Conservation (phyloP, 1,140 invertebrate species). For the Piezodorus guildinii region DNA sequence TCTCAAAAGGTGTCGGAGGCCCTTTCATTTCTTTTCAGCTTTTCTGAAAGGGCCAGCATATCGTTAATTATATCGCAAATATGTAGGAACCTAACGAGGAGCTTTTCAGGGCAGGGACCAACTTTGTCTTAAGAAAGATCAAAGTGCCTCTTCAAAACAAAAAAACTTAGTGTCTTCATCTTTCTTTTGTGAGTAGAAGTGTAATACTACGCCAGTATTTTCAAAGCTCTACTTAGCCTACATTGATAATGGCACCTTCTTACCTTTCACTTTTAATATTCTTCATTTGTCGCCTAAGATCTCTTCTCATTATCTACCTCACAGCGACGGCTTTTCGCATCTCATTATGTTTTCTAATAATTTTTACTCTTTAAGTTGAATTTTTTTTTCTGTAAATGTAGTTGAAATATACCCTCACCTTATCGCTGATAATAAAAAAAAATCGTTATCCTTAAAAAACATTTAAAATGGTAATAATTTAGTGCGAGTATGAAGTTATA, state of each 20-base stretch:
- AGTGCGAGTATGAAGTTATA: too few species aligned
- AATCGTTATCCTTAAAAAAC: too few species aligned
- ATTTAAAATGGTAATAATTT: too few species aligned
- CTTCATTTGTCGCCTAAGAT: neutral
- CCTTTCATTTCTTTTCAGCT: constrained; percentile 11
- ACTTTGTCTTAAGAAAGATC: constrained; percentile 14
- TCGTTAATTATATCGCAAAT: constrained; percentile 15
- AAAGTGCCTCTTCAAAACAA: constrained; percentile 5
- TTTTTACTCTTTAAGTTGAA: too few species aligned
- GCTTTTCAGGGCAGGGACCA: neutral
- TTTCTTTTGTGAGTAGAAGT: neutral
- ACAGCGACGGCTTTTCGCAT: too few species aligned
- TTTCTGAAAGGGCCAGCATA: constrained; percentile 4
- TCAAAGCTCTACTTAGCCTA: constrained; percentile 1
- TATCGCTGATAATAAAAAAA: too few species aligned
- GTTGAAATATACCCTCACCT: too few species aligned
- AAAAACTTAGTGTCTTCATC: constrained; percentile 11
- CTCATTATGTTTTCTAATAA: too few species aligned
- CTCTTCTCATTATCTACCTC: too few species aligned
- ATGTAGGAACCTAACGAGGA: constrained; percentile 11
- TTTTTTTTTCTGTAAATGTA: too few species aligned
- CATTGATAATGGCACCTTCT: constrained; percentile 5
- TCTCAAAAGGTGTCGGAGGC: constrained; percentile 13
- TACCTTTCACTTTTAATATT: neutral
- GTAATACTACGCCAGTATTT: constrained; percentile 2